phyloP scores from a whole-genome alignment of 2,797 vertebrate species.

The Fundulus diaphanus region DNA sequence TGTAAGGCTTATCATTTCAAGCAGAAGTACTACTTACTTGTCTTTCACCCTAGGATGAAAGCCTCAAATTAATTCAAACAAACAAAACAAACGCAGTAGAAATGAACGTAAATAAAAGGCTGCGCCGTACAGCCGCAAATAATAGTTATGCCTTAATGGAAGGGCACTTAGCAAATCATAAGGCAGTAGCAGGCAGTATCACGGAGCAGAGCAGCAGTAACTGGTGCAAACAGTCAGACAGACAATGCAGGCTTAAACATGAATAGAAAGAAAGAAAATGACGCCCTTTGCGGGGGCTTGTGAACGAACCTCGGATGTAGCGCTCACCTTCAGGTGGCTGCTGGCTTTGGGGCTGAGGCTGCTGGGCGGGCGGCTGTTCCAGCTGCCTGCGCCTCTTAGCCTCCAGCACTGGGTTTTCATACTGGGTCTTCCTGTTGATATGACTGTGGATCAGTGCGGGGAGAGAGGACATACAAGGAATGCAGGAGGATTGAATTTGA shows the following conservation, averaged over 20 bases:
- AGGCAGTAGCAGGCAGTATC: conserved; percentile 63
- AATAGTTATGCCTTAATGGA: conserved; percentile 78
- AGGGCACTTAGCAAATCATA: conserved; percentile 75
- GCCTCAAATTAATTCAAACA: conserved; percentile 33
- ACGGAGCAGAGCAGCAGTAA: conserved; percentile 41
- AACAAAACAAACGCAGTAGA: conserved; percentile 26
- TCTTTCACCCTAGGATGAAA: conserved; percentile 16
- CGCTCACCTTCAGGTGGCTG: conserved; percentile 88
- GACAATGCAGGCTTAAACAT: conserved; percentile 34
- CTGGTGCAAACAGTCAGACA: conserved; percentile 31
- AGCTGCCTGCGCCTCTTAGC: conserved; percentile 96
- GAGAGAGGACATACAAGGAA: conserved; percentile 1
- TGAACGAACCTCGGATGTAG: conserved; percentile 77
- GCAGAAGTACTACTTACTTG: conserved; percentile 45
- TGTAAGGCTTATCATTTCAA: conserved; percentile 10
- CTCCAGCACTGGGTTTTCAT: conserved; percentile 97
- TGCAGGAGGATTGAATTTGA: conserved; percentile 15
- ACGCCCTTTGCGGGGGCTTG: conserved; percentile 70
- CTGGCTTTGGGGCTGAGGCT: conserved; percentile 84
- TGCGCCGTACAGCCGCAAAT: conserved; percentile 61
- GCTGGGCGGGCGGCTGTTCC: conserved; percentile 85
- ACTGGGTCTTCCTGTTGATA: conserved; percentile 99
- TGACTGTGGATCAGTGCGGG: conserved; percentile 82
- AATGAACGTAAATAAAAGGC: conserved; percentile 68
- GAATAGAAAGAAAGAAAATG: conserved; percentile 75